phyloP scores from a whole-genome alignment of 2,113 vertebrate genomes.

The Hydrochoerus hydrochaeris region DNA sequence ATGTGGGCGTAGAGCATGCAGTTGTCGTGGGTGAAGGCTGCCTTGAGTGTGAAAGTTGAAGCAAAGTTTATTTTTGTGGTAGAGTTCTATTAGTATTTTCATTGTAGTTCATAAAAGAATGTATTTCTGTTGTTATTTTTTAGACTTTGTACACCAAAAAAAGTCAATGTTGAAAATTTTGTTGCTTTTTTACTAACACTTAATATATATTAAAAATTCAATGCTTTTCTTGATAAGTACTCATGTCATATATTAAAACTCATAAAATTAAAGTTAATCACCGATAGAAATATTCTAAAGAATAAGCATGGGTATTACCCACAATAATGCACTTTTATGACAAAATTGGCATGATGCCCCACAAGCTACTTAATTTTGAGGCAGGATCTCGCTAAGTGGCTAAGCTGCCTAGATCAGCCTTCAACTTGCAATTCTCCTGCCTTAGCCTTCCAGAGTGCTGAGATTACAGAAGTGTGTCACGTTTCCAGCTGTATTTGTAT shows the following conservation, averaged over 20 bases:
- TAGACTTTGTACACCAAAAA: not conserved
- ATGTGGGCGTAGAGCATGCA: not conserved
- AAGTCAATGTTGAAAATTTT: not conserved
- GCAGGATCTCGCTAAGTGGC: not conserved
- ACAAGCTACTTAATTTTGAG: not conserved
- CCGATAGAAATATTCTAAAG: not conserved
- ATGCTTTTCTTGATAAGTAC: not conserved
- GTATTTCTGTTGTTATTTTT: not conserved
- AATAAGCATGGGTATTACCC: not conserved
- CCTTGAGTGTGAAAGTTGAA: not conserved
- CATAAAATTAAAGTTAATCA: not conserved
- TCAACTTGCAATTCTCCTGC: not conserved
- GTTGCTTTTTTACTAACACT: not conserved
- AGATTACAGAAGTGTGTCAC: not conserved
- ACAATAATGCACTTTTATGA: not conserved
- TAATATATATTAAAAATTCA: not conserved
- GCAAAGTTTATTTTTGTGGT: not conserved
- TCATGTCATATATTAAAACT: not conserved
- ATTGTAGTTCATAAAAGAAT: not conserved
- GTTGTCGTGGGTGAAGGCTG: not conserved
- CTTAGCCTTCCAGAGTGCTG: not conserved
- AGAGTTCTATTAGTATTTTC: not conserved
- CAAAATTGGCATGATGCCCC: not conserved
- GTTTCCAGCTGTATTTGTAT: not conserved
- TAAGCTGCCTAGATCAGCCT: not conserved